Base-by-base conservation (phyloP, 2,888 invertebrate genomes). In the Polydesmus complanatus region DNA sequence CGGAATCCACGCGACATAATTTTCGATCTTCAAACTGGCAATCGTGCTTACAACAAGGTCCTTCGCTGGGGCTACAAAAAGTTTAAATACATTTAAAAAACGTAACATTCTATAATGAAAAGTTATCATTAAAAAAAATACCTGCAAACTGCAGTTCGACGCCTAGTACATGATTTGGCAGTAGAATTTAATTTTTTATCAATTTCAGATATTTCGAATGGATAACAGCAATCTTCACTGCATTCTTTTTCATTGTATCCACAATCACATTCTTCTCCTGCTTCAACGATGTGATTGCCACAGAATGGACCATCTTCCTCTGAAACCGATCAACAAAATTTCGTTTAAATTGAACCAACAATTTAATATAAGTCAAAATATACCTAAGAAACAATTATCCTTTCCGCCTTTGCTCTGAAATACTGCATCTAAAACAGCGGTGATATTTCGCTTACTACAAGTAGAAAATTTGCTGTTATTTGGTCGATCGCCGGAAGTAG, bases 261-360 rank as follows among this genome's bases (percentile, higher is more conserved):
- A 70, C 93, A 94, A 74, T 99, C 98, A 72, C 98, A 99, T 75
- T 97, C 91, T 76, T 99, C 98, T 55, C 91, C 94, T 26, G 85
- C 88, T 73, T 99, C 98, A 0, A 94, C 93, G 69, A 99, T 94
- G 77, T 95, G 95, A 77, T 99, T 99, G 60, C 98, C 98, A 75
- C 98, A 99, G 82, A 97, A 98, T 27, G 97, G 93, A 62, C 92
- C 93, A 63, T 84, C 86, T 59, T 87, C 85, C n/a, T 84, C 85
- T 77, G 68, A 3, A 68, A 69, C 27, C 48, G 27, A 53, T 56
- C n/a, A 60, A 48, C 50, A 59, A 63, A 49, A 26, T 19, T 18
- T 52, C 19, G 19, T 11, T 11, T n/a, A 11, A 14, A 52, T n/a
- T 37, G 14, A 37, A 37, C 5, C 37, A 19, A 52, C 22, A 52